Evolutionary conservation across 2,888 invertebrate genomes (phyloP), one percentile per base, ranked within the genome.

Genomic region (Drosophila meridiana): DNA sequence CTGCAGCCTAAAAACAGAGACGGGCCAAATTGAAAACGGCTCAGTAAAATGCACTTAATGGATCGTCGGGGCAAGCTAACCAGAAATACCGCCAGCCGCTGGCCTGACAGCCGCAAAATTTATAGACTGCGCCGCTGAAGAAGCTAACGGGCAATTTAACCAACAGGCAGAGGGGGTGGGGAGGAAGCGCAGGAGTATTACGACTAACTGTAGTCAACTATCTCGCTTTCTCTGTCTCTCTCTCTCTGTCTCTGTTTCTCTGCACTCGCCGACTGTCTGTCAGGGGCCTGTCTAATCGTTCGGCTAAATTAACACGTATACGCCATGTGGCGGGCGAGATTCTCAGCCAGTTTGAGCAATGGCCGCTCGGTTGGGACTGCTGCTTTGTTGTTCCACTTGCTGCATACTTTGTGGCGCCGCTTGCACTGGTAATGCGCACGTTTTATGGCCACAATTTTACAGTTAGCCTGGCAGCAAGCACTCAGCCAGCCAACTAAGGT

Each of bases 361-460:
- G 72, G 83, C 57, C 26, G 38, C 20, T 20, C 52, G 50, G 50
- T 61, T 53, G 62, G 14, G 9, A 14, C 14, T 26, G 26, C 56
- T 38, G 42, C 50, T 43, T 61, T 67, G 52, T 69, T 68, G 71
- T 59, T 66, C n/a, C 36, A 38, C 36, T 63, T 79, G 70, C 63
- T 74, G 75, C 85, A 78, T 83, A 83, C 84, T 86, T 83, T 78
- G 78, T 80, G 77, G 80, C 69, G 69, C 52, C 58, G 69, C 61
- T 76, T 73, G 64, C 73, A 55, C 66, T 66, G 68, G 75, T 76
- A 85, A 69, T 83, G 89, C 81, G 68, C 89, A 88, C 85, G 85
- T 85, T 88, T 85, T 88, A 88, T 88, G 81, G 81, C 81, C 80
- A 85, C 85, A 86, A 85, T 85, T 85, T 88, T 78, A 85, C 89